Evolutionary conservation across 2,113 vertebrate genomes (phyloP).

Genomic region (Protobothrops flavoviridis): DNA sequence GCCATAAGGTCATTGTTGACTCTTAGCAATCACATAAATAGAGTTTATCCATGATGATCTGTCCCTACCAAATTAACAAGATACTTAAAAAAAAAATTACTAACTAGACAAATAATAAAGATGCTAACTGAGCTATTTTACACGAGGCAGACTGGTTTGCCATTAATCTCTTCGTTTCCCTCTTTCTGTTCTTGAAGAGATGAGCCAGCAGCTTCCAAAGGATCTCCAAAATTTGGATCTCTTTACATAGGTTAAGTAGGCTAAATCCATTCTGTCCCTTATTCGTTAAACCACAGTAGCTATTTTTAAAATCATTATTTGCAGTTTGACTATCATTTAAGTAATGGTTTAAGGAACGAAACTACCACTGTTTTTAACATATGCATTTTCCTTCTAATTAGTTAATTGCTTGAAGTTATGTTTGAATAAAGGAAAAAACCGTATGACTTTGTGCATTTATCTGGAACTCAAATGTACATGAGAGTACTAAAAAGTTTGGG

Average conservation of each 20-base stretch:
- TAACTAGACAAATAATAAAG: neutral
- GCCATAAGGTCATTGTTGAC: neutral
- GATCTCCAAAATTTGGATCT: neutral
- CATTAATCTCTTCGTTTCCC: neutral
- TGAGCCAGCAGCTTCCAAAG: neutral
- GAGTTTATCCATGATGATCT: neutral
- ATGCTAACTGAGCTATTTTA: neutral
- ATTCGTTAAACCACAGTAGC: neutral
- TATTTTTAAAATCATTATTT: slow-evolving; percentile 26
- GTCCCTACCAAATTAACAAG: slow-evolving; percentile 5
- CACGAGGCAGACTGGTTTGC: neutral
- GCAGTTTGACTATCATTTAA: slow-evolving; percentile 45
- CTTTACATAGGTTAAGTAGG: neutral
- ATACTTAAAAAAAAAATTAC: neutral
- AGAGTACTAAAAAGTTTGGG: neutral
- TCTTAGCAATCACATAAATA: neutral
- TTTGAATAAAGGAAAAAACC: slow-evolving; percentile 38
- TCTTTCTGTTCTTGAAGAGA: neutral
- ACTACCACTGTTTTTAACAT: slow-evolving; percentile 67
- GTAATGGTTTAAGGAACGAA: slow-evolving; percentile 37
- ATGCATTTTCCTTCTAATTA: slow-evolving; percentile 73
- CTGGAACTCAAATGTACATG: neutral
- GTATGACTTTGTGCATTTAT: neutral
- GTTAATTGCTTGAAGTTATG: slow-evolving; percentile 47
- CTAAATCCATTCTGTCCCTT: neutral